Percentiles rank a stretch among this genome's conserved stretches.
Evolutionary conservation across 2,888 invertebrate species (phyloP).

Genomic region (Leucania comma): DNA sequence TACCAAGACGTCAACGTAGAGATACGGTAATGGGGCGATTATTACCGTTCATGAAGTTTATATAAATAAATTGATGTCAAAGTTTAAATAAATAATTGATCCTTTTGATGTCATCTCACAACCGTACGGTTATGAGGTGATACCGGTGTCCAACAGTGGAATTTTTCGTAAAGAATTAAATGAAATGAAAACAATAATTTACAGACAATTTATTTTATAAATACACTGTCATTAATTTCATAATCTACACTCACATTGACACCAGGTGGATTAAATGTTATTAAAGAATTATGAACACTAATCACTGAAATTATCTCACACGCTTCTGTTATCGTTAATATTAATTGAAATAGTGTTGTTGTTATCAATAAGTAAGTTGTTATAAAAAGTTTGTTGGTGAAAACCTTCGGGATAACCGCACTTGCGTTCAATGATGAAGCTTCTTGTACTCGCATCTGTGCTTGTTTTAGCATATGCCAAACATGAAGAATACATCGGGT

Average conservation of each 20-base stretch:
- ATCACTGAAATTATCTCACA: constrained; percentile 13
- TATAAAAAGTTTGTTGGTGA: constrained; percentile 33
- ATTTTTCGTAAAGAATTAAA: too few species aligned
- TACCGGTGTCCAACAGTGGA: too few species aligned
- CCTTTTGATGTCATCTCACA: too few species aligned
- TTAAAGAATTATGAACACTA: not conserved
- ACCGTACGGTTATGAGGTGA: too few species aligned
- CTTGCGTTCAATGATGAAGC: constrained; percentile 71
- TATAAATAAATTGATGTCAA: too few species aligned
- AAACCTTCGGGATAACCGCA: not conserved
- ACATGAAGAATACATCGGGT: constrained; percentile 82
- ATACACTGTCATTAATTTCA: not conserved
- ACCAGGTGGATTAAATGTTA: not conserved
- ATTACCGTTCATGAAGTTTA: too few species aligned
- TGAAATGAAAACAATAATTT: too few species aligned
- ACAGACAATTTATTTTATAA: not conserved
- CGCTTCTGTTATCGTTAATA: not conserved
- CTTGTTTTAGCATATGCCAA: constrained; percentile 77
- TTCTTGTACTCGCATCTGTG: constrained; percentile 71
- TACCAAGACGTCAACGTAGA: too few species aligned
- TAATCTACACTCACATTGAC: not conserved
- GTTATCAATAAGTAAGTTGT: constrained; percentile 47
- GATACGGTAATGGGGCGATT: too few species aligned
- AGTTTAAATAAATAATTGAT: too few species aligned
- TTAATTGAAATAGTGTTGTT: not conserved